These are phyloP conservation scores for Hyposoter dolosus DNA, from an alignment of 2,888 invertebrate genomes.

Conservation along the genomic window DNA sequence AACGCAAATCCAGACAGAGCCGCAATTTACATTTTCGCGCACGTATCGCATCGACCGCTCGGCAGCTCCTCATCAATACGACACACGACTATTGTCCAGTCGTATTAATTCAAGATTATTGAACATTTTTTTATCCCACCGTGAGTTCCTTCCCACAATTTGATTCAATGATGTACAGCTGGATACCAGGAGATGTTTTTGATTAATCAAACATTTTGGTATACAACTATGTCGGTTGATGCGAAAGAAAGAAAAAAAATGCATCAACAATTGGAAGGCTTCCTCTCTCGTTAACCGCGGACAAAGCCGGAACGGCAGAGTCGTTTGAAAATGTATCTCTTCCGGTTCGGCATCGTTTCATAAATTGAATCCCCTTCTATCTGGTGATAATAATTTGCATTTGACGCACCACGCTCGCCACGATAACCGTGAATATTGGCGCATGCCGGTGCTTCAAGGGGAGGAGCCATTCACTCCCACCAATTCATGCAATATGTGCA, in stretches of 20 bases:
- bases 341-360: conserved; percentile 42
- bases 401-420: conserved; percentile 21
- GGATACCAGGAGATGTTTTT: too few species aligned
- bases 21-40: conserved; percentile 4
- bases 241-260: neutral
- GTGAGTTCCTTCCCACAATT: neutral
- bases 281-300: conserved; percentile 42
- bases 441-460: neutral
- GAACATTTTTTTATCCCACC: neutral
- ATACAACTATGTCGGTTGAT: neutral
- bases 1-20: neutral
- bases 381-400: conserved; percentile 58
- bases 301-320: conserved; percentile 42
- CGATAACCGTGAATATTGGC: conserved; percentile 53
- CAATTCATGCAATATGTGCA: neutral
- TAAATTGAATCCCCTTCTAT: conserved; percentile 33
- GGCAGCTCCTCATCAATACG: neutral
- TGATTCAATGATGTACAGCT: neutral
- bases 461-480: neutral
- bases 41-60: conserved; percentile 6
- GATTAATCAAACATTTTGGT: neutral
- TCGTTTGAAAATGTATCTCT: conserved; percentile 46
- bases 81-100: neutral
- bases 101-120: conserved; percentile 5
- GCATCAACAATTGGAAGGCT: neutral